Base-by-base conservation (phyloP, 92 coral and sea anemone species). In the Actinernus sp. region DNA sequence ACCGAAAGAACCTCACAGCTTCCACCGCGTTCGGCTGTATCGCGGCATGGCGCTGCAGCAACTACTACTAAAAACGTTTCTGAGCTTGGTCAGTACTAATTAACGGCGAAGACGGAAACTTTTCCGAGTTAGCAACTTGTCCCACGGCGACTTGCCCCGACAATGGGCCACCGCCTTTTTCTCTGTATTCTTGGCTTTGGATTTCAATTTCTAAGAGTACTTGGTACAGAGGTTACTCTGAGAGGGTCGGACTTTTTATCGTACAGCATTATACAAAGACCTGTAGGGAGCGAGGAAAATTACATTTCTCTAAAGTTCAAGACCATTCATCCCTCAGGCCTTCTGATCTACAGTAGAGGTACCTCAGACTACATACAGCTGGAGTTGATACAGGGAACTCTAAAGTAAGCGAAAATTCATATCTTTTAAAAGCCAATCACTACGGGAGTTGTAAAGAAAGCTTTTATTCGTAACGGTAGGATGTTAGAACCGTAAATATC, bases 301-400 rank as follows among this genome's bases (percentile, higher is more conserved):
- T 36, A 18, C 8, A 70, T 88, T 17, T 55, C 67, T 18, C 41
- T 93, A 33, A 74, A 90, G 53, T 93, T 93, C 54, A 88, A 66
- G 33, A 89, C 98, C 2, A 68, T 93, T 33, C 85, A 93, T 40
- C 88, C 92, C n/a, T 76, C 72, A 21, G 98, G 98, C 12, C 60
- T 93, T 6, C 65, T 93, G 18, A 46, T 89, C 33, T 93, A 75
- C 61, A 72, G 92, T 13, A 73, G 61, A 12, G 98, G 96, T 22
- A 45, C 26, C 24, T 49, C 49, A 4, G 85, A 93, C 26, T 91
- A 57, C 37, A 37, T 89, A 1, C 84, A 55, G 9, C 83, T 93
- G 28, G 96, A 89, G 47, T 60, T 93, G 24, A 55, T 46, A 47
- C 76, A 93, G 25, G 92, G 98, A 23, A 73, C 49, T n/a, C 26